A percentile compares a stretch with the other conserved stretches of the same genome.
Conservation (phyloP, 2,888 invertebrate genomes). For the Saturnia japonica region DNA sequence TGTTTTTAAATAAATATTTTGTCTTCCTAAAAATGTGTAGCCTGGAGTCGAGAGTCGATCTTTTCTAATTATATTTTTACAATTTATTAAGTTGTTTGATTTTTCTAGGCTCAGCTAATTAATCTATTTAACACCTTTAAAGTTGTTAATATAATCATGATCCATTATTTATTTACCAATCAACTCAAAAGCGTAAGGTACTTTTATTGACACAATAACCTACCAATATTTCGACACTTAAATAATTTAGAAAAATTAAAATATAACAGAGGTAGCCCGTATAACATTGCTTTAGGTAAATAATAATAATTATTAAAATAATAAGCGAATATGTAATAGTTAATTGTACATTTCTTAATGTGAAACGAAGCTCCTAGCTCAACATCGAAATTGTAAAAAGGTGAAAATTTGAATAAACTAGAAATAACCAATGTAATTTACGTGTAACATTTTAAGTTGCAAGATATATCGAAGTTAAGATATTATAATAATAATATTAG, state of each 20-base stretch:
- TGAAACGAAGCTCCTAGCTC: too few relatives aligned
- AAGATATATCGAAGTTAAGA: background rate
- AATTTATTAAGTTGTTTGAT: background rate
- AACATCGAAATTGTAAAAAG: too few relatives aligned
- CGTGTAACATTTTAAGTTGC: background rate
- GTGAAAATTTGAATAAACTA: too few relatives aligned
- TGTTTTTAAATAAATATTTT: background rate
- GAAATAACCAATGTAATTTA: too few relatives aligned
- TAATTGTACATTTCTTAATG: too few relatives aligned
- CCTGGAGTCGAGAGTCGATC: background rate
- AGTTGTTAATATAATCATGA: background rate
- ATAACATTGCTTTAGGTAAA: background rate
- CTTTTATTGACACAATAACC: background rate
- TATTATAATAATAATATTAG: background rate
- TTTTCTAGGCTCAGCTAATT: background rate
- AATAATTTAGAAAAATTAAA: background rate
- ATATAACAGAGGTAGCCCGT: background rate
- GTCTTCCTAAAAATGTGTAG: background rate
- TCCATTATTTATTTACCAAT: background rate
- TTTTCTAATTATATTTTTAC: background rate
- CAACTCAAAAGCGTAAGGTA: background rate
- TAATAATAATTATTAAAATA: too few relatives aligned
- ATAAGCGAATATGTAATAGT: too few relatives aligned
- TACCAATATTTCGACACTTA: background rate
- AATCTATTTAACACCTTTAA: background rate